These are phyloP conservation scores for Urocitellus parryii DNA, from an alignment of 2,113 vertebrate genomes.

Conservation along the genomic window DNA sequence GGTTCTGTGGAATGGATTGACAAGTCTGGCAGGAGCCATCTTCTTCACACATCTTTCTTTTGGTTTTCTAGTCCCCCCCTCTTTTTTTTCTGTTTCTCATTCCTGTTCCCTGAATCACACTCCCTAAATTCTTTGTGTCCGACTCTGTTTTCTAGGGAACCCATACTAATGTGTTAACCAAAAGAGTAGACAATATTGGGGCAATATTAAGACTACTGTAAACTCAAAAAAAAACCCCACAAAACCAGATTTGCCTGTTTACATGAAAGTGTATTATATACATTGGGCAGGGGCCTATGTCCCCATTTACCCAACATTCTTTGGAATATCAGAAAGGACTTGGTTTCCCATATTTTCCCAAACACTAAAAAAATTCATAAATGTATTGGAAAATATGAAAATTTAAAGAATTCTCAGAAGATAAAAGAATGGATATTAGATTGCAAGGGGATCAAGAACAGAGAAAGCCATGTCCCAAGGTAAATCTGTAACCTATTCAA, in stretches of 20 bases:
- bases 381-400: neutral
- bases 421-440: neutral
- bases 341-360: neutral
- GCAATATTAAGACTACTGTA: neutral
- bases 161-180: neutral
- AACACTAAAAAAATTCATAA: neutral
- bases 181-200: neutral
- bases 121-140: conserved; percentile 1
- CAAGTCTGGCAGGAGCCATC: neutral
- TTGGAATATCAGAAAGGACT: conserved; percentile 21
- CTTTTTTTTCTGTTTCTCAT: neutral
- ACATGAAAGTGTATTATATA: neutral
- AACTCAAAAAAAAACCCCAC: neutral
- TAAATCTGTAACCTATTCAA: neutral
- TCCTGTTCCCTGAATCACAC: neutral
- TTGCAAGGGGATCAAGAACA: neutral
- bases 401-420: neutral
- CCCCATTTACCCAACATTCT: neutral
- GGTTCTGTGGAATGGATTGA: neutral
- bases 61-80: neutral
- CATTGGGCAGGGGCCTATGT: neutral
- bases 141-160: neutral
- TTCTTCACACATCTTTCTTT: neutral
- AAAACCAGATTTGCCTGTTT: neutral
- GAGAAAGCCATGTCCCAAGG: neutral